A percentile compares a stretch with the other conserved stretches of the same genome.
phyloP scores from a whole-genome alignment of 2,797 vertebrate genomes.

The Rhinophrynus dorsalis region DNA sequence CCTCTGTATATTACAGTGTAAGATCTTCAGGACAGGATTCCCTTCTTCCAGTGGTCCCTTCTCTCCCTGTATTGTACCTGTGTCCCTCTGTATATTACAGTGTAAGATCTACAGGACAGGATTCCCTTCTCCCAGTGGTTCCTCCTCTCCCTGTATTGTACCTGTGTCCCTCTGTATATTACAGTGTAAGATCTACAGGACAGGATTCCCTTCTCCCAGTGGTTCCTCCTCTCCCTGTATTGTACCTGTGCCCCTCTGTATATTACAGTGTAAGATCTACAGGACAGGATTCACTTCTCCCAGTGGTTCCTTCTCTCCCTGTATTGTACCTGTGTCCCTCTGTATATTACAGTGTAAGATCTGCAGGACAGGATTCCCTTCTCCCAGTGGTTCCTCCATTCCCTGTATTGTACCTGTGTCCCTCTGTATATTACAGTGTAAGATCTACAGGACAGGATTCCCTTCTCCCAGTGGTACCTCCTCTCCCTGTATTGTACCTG shows the following conservation, averaged over 20 bases:
- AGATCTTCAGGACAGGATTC: not conserved
- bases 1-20: too few species aligned
- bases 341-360: conserved; percentile 17
- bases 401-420: not conserved
- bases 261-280: conserved; percentile 13
- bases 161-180: not conserved
- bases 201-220: not conserved
- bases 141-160: not conserved
- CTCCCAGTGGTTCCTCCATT: not conserved
- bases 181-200: not conserved
- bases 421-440: conserved; percentile 8
- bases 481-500: too few species aligned
- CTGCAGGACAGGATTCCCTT: not conserved
- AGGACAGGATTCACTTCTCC: not conserved
- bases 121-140: not conserved
- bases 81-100: not conserved
- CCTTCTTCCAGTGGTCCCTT: not conserved
- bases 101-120: not conserved
- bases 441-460: conserved; percentile 12
- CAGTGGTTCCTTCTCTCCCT: not conserved
- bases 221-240: not conserved
- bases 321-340: not conserved
- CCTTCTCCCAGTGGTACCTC: not conserved
- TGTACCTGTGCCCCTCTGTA: conserved; percentile 1
- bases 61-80: not conserved